phyloP scores from a whole-genome alignment of 2,797 vertebrate species.

The Natrix natrix region DNA sequence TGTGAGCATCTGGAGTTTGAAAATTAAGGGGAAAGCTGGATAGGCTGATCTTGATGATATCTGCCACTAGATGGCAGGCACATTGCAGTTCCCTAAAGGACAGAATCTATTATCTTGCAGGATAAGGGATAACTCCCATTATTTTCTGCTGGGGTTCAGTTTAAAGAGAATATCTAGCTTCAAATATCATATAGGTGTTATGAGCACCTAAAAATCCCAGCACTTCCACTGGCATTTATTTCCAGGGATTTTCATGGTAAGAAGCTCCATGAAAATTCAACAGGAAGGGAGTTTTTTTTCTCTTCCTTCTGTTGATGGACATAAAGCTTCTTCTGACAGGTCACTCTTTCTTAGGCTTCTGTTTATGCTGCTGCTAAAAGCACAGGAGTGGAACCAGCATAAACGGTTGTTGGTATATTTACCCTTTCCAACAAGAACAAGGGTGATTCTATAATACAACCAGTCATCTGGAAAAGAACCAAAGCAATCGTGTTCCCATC shows the following conservation, averaged over 20 bases:
- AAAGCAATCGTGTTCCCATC: not conserved
- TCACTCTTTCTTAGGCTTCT: not conserved
- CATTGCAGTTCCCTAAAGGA: not conserved
- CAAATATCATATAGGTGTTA: not conserved
- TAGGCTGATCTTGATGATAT: not conserved
- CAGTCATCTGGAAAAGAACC: not conserved
- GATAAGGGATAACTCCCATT: not conserved
- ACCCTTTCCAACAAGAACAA: not conserved
- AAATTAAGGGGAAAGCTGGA: not conserved
- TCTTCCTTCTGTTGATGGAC: not conserved
- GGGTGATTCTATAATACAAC: not conserved
- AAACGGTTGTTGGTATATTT: not conserved
- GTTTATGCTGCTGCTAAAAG: not conserved
- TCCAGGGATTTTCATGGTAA: not conserved
- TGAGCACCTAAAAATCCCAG: not conserved
- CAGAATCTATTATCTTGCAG: not conserved
- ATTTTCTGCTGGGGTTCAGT: not conserved
- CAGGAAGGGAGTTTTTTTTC: rapidly evolving
- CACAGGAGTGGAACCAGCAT: not conserved
- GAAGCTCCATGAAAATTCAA: not conserved
- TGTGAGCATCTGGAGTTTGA: not conserved
- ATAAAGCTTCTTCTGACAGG: not conserved
- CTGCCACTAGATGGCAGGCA: constrained; percentile 11
- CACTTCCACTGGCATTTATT: not conserved
- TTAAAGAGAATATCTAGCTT: not conserved